phyloP scores from a whole-genome alignment of 2,113 vertebrate species.

The Prolemur simus region DNA sequence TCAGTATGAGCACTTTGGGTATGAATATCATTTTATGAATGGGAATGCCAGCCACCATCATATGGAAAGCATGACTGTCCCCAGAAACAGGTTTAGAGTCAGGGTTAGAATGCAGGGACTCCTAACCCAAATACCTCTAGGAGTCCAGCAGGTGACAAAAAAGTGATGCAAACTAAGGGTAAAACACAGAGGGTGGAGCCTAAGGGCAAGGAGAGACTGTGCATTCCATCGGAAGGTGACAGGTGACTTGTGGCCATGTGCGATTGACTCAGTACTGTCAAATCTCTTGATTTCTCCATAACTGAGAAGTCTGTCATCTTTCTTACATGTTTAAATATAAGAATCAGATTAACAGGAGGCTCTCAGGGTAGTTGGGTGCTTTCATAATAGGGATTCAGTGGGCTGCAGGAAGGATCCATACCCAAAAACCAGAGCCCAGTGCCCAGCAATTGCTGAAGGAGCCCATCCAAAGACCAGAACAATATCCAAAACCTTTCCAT shows the following conservation, averaged over 20 bases:
- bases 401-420: not conserved
- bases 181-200: not conserved
- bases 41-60: not conserved
- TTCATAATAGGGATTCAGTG: not conserved
- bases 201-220: accelerated
- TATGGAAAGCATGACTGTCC: not conserved
- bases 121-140: not conserved
- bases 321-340: not conserved
- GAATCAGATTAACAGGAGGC: not conserved
- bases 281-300: not conserved
- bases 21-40: not conserved
- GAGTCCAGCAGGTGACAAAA: not conserved
- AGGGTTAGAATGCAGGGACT: not conserved
- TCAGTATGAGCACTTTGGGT: not conserved
- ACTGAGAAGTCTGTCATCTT: not conserved
- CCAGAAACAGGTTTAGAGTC: not conserved
- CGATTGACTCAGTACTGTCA: not conserved
- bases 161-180: not conserved
- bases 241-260: not conserved
- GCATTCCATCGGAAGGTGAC: not conserved
- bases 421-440: not conserved
- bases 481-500: not conserved
- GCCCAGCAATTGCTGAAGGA: not conserved
- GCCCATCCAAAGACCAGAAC: not conserved
- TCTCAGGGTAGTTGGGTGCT: not conserved